Conservation (phyloP, 1,140 invertebrate genomes). For the Zaprionus vittiger region DNA sequence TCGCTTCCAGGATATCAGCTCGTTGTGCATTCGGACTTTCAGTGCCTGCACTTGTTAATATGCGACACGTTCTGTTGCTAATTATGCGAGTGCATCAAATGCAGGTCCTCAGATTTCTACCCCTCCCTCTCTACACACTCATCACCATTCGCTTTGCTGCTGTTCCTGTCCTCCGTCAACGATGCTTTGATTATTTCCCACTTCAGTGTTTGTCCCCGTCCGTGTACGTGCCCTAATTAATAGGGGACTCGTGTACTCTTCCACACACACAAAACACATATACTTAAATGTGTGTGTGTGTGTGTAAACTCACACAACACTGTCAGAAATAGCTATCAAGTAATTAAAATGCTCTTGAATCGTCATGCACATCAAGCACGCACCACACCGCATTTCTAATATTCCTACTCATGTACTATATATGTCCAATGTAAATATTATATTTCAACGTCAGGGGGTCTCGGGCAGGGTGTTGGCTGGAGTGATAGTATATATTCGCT, state of each 20-base stretch:
- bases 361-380: conserved; percentile 36
- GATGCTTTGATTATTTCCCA: conserved; percentile 44
- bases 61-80: conserved; percentile 37
- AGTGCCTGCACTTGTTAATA: conserved; percentile 1
- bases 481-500: background rate
- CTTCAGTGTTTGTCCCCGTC: conserved; percentile 21
- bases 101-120: conserved; percentile 5
- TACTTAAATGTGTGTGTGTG: background rate
- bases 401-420: background rate
- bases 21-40: background rate
- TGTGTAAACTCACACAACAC: background rate
- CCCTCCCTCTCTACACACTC: too few species aligned
- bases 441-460: background rate
- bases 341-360: conserved; percentile 46
- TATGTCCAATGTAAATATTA: conserved; percentile 27
- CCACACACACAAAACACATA: conserved; percentile 10
- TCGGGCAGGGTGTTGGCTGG: background rate
- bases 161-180: background rate
- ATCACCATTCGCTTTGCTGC: background rate
- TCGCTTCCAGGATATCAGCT: background rate
- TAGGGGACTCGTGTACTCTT: conserved; percentile 33
- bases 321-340: conserved; percentile 35
- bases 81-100: conserved; percentile 44
- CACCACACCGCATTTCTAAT: conserved; percentile 16
- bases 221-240: conserved; percentile 50